phyloP scores from a whole-genome alignment of 2,113 vertebrate genomes.

The Actenoides hombroni region DNA sequence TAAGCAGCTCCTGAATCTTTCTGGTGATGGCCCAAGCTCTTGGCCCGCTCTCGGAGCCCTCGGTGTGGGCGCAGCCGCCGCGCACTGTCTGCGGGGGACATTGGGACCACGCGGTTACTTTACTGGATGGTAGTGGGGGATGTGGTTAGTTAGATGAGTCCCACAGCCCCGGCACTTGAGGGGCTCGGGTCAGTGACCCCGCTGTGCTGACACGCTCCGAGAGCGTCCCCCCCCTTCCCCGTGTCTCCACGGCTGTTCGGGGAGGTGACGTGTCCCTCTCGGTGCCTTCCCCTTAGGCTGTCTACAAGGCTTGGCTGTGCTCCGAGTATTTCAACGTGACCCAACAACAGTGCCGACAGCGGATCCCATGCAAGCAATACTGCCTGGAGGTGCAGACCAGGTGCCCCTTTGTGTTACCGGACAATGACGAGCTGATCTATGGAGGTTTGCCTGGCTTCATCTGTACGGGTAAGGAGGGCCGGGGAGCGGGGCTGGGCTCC shows the following conservation, averaged over 20 bases:
- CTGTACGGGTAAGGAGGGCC: conserved; percentile 77
- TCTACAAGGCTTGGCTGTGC: conserved; percentile 87
- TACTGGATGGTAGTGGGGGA: neutral
- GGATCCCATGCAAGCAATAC: conserved; percentile 86
- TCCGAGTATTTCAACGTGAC: conserved; percentile 86
- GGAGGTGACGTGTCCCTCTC: neutral
- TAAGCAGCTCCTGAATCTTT: rapidly evolving
- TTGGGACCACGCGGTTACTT: neutral
- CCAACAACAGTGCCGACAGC: conserved; percentile 80
- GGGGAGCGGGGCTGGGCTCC: neutral
- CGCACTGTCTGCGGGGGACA: neutral
- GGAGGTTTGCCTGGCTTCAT: conserved; percentile 86
- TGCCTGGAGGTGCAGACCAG: conserved; percentile 86
- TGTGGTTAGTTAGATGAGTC: neutral
- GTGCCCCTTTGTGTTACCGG: conserved; percentile 84
- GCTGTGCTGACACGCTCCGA: neutral
- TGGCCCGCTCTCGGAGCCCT: no score
- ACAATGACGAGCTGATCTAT: conserved; percentile 84
- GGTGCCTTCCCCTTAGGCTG: conserved; percentile 66
- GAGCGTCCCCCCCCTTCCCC: neutral
- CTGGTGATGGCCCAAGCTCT: rapidly evolving
- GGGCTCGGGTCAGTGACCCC: rapidly evolving
- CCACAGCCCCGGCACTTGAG: neutral
- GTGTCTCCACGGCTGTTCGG: rapidly evolving
- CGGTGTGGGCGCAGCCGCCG: no score